Percentiles rank a stretch among this genome's conserved stretches.
Conservation (phyloP, 1,140 invertebrate genomes). For the Aphaenogaster ashmeadi region DNA sequence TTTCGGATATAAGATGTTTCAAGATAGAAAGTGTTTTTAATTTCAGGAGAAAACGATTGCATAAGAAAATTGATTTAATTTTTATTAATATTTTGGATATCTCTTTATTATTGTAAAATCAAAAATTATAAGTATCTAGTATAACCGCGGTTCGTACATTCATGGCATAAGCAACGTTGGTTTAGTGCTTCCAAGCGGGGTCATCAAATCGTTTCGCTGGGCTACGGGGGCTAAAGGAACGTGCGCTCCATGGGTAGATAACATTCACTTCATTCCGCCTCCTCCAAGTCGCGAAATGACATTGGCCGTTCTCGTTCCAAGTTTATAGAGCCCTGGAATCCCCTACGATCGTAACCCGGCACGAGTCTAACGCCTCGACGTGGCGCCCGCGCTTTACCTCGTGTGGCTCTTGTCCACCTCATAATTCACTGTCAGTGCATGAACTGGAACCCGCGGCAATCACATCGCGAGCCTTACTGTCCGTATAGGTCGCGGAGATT, state of each 20-base stretch:
- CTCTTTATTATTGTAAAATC: not conserved
- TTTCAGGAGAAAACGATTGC: not conserved
- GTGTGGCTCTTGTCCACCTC: slow-evolving; percentile 37
- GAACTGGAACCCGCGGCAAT: slow-evolving; percentile 72
- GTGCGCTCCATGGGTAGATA: not conserved
- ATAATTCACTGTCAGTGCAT: slow-evolving; percentile 54
- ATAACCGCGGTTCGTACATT: not conserved
- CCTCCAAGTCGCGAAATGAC: slow-evolving; percentile 38
- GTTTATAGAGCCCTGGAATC: slow-evolving; percentile 56
- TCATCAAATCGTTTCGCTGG: slow-evolving; percentile 17
- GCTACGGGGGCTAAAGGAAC: not conserved
- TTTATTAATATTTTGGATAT: not conserved
- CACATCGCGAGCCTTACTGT: slow-evolving; percentile 64
- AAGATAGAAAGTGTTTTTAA: not conserved
- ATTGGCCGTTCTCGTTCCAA: slow-evolving; percentile 44
- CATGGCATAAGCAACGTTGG: not conserved
- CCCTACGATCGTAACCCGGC: slow-evolving; percentile 57
- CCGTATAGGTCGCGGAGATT: slow-evolving; percentile 79
- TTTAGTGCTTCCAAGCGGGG: not conserved
- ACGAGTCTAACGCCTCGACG: slow-evolving; percentile 59
- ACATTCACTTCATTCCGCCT: slow-evolving; percentile 28
- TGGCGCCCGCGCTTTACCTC: slow-evolving; percentile 56
- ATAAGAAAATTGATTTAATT: not conserved
- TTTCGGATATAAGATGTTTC: not conserved
- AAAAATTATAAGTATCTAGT: not conserved